Percentiles rank a stretch among this genome's conserved stretches.
These are phyloP conservation scores for Smutsia temminckii DNA, from an alignment of 2,797 vertebrate genomes.

Conservation along the genomic window DNA sequence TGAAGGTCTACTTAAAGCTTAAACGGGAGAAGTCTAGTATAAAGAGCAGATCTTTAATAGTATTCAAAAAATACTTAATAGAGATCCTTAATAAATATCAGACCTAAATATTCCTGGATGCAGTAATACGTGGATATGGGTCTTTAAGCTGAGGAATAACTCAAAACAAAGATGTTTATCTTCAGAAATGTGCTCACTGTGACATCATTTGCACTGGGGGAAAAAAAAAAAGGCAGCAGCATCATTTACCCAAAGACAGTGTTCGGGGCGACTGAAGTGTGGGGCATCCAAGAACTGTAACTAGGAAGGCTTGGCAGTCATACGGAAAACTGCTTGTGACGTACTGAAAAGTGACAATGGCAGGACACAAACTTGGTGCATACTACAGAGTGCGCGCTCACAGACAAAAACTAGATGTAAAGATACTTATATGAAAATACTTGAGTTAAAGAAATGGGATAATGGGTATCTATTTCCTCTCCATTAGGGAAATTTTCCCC, in stretches of 20 bases:
- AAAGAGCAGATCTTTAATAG: not conserved
- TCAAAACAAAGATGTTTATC: not conserved
- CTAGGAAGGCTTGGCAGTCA: not conserved
- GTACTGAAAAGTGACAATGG: not conserved
- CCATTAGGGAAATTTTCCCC: not conserved
- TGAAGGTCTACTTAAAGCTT: not conserved
- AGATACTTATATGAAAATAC: not conserved
- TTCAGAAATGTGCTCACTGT: not conserved
- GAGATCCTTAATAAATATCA: not conserved
- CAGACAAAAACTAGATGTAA: not conserved
- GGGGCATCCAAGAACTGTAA: not conserved
- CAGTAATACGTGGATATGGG: not conserved
- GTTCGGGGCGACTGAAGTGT: not conserved
- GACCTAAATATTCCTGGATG: not conserved
- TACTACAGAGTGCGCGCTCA: not conserved
- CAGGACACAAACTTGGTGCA: not conserved
- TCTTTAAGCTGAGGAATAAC: not conserved
- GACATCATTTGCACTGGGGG: not conserved
- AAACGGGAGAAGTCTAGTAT: not conserved
- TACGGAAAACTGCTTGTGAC: not conserved
- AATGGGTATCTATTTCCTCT: not conserved
- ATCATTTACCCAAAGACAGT: not conserved
- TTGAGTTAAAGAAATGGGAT: not conserved
- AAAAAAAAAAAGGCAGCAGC: not conserved
- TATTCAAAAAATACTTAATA: not conserved